Evolutionary conservation across 2,888 invertebrate species (phyloP).

Genomic region (Agrenia bidenticulata): DNA sequence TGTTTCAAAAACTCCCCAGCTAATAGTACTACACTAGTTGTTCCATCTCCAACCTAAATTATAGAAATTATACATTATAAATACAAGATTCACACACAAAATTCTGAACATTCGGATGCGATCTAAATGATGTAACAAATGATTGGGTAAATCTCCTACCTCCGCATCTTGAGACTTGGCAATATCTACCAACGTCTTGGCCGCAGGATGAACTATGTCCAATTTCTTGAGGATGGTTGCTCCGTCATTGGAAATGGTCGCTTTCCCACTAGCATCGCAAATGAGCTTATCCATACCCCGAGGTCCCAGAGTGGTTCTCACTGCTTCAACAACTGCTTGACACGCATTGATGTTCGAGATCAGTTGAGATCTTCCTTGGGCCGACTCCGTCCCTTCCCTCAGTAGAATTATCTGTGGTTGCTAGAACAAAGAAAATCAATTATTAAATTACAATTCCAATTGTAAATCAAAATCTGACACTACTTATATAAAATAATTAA

Average conservation of each 20-base stretch:
- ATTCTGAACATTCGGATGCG: no score
- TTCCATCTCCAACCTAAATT: conserved; percentile 93
- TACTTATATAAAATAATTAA: no score
- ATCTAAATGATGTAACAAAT: no score
- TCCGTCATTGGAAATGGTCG: conserved; percentile 98
- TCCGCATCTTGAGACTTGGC: conserved; percentile 99
- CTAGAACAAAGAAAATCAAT: conserved; percentile 58
- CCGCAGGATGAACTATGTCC: conserved; percentile 97
- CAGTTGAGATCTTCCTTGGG: conserved; percentile 93
- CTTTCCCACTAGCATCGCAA: conserved; percentile 82
- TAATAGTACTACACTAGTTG: conserved; percentile 93
- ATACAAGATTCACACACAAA: neutral
- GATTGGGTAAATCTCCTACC: conserved; percentile 63
- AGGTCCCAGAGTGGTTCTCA: conserved; percentile 95
- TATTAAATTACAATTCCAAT: neutral
- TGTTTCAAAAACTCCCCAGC: conserved; percentile 95
- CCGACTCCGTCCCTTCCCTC: conserved; percentile 95
- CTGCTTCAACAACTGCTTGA: conserved; percentile 90
- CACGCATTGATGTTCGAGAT: conserved; percentile 98
- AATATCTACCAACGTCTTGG: conserved; percentile 95
- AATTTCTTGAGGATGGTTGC: conserved; percentile 98
- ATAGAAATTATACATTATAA: neutral
- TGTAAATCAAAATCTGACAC: no score
- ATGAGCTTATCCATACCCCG: conserved; percentile 99
- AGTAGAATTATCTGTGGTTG: conserved; percentile 96